These are phyloP conservation scores for Lacerta viridis DNA, from an alignment of 2,797 vertebrate species.

Conservation along the genomic window DNA sequence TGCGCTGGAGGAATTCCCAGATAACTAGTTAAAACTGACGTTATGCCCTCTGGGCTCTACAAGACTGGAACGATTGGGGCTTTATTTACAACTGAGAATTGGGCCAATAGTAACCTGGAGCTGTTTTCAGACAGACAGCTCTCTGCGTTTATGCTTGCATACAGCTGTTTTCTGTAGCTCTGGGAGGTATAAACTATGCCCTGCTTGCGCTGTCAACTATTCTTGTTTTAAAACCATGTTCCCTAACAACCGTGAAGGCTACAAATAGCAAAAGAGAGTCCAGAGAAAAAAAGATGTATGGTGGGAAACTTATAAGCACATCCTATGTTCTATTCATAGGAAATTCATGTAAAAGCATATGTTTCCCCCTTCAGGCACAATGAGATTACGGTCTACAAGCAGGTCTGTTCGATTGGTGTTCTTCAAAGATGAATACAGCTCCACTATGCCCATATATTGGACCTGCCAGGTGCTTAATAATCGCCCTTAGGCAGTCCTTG, in stretches of 20 bases:
- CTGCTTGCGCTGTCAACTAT: constrained; percentile 61
- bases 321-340: background rate
- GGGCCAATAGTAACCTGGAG: constrained; percentile 62
- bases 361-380: background rate
- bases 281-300: background rate
- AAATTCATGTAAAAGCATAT: background rate
- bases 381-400: no score
- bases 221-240: constrained; percentile 60
- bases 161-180: constrained; percentile 64
- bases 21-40: constrained; percentile 37
- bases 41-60: constrained; percentile 28
- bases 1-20: constrained; percentile 45
- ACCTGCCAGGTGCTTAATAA: background rate
- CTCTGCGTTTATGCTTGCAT: constrained; percentile 51
- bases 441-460: background rate
- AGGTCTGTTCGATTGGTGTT: background rate
- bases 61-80: constrained; percentile 37
- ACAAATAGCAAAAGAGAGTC: background rate
- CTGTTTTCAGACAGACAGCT: constrained; percentile 45
- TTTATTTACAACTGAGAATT: constrained; percentile 54
- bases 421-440: background rate
- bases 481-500: background rate
- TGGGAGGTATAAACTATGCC: constrained; percentile 62
- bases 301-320: background rate
- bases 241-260: constrained; percentile 31